phyloP scores from a whole-genome alignment of 2,888 invertebrate genomes.

The Tetanocera ferruginea region DNA sequence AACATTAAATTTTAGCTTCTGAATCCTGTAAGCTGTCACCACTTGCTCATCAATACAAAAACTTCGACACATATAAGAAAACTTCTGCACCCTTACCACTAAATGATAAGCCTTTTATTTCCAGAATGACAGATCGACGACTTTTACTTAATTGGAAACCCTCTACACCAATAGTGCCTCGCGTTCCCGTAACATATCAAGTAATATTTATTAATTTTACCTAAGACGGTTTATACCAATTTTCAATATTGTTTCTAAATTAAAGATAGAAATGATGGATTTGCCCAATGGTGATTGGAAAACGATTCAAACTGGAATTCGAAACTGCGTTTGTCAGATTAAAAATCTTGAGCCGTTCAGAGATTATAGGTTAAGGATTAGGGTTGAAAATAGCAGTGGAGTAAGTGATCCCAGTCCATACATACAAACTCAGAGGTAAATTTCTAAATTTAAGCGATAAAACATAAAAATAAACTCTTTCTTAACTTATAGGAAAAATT shows the following conservation, averaged over 20 bases:
- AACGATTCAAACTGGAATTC: constrained; percentile 85
- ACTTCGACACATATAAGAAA: constrained; percentile 85
- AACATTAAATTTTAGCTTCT: constrained; percentile 69
- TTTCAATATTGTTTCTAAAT: not conserved
- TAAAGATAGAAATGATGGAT: constrained; percentile 88
- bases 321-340: constrained; percentile 91
- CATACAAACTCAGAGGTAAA: constrained; percentile 79
- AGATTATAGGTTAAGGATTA: constrained; percentile 94
- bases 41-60: constrained; percentile 83
- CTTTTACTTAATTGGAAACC: constrained; percentile 95
- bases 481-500: constrained; percentile 73
- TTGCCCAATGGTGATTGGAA: constrained; percentile 94
- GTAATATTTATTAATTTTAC: constrained; percentile 67
- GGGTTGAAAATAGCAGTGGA: constrained; percentile 97
- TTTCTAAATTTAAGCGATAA: not conserved
- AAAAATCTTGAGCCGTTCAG: constrained; percentile 91
- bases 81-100: constrained; percentile 89
- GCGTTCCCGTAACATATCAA: constrained; percentile 93
- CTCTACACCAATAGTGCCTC: constrained; percentile 87
- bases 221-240: not conserved
- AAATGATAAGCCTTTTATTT: constrained; percentile 91
- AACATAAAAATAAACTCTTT: not conserved
- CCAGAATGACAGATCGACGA: constrained; percentile 90
- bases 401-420: constrained; percentile 96
- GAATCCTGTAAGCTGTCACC: constrained; percentile 79